Evolutionary conservation across 1,140 invertebrate genomes (phyloP).

Genomic region (Bombus cullumanus): DNA sequence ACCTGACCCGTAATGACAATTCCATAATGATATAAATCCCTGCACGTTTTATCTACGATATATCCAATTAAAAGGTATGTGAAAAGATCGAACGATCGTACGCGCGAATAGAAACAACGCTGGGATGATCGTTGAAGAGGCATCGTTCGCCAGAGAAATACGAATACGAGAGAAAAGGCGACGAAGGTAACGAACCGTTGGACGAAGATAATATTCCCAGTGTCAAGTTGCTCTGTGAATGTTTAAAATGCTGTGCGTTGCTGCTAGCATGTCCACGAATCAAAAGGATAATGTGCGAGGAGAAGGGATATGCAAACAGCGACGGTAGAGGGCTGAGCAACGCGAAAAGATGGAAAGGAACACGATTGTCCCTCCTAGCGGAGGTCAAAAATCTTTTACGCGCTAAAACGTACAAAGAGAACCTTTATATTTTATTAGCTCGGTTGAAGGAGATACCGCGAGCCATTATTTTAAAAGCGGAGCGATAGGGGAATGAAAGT

Average conservation of each 20-base stretch:
- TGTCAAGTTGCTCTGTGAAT: neutral
- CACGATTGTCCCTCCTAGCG: neutral
- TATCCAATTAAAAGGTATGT: too few species aligned
- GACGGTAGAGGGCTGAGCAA: neutral
- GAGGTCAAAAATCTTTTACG: neutral
- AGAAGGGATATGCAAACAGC: neutral
- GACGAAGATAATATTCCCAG: neutral
- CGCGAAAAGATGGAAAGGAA: constrained; percentile 12
- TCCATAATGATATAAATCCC: too few species aligned
- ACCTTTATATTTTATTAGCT: constrained; percentile 20
- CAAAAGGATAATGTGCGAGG: neutral
- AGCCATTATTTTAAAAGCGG: neutral
- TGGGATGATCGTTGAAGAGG: neutral
- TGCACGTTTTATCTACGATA: neutral
- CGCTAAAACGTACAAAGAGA: neutral
- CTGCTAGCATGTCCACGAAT: neutral
- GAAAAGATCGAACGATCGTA: too few species aligned
- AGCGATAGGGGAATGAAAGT: neutral
- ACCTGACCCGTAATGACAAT: neutral
- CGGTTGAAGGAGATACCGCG: neutral
- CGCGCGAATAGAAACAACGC: neutral
- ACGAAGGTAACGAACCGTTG: neutral
- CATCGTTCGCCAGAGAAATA: too few species aligned
- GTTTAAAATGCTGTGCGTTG: too few species aligned
- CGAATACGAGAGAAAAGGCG: neutral